Percentiles rank a stretch among this genome's conserved stretches.
Conservation (phyloP, 2,888 invertebrate genomes). For the Campaea margaritaria region DNA sequence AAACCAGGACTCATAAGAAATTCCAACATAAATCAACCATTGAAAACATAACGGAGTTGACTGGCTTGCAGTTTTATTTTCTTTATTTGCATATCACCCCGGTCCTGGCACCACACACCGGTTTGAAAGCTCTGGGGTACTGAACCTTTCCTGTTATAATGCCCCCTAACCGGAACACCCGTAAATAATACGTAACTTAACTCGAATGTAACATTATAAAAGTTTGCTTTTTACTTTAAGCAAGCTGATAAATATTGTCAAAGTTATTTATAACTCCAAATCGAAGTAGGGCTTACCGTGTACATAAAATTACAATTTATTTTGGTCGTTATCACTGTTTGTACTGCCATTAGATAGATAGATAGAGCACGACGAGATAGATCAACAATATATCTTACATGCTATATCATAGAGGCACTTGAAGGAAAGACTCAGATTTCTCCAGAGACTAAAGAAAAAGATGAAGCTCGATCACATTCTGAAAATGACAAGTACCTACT, state of each 20-base stretch:
- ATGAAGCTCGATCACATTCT: no score
- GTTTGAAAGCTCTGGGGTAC: conserved; percentile 24
- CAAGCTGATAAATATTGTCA: not conserved
- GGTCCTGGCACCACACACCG: conserved; percentile 17
- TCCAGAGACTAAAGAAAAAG: no score
- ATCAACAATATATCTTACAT: no score
- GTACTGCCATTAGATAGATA: no score
- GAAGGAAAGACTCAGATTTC: no score
- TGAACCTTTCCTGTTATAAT: conserved; percentile 25
- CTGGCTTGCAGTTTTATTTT: conserved; percentile 10
- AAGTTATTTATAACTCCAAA: no score
- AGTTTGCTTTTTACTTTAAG: not conserved
- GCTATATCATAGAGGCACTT: no score
- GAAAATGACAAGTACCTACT: no score
- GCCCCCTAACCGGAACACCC: conserved; percentile 25
- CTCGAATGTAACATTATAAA: conserved; percentile 9
- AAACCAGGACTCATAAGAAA: not conserved
- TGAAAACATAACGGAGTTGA: conserved; percentile 16
- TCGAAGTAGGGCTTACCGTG: no score
- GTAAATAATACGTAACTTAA: conserved; percentile 2
- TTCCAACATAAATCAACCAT: not conserved
- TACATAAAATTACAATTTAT: no score
- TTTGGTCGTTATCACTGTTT: no score
- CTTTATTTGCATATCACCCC: conserved; percentile 16
- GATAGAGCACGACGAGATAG: no score